Percentiles rank a stretch among this genome's conserved stretches.
These are phyloP conservation scores for Riparia riparia DNA, from an alignment of 2,113 vertebrate species.

Conservation along the genomic window DNA sequence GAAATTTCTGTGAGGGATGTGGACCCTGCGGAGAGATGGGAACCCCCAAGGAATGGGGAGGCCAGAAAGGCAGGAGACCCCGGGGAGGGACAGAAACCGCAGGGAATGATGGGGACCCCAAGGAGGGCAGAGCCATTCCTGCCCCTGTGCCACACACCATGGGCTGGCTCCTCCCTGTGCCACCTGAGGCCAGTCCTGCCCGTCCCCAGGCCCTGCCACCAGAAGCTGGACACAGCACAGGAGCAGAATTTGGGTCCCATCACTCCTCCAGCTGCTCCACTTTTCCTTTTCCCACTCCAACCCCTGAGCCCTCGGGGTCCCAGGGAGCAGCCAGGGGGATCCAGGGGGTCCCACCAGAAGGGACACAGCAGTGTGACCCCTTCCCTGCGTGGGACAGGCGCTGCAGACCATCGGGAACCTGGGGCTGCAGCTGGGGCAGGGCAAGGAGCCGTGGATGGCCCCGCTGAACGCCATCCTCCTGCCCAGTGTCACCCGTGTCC, in stretches of 20 bases:
- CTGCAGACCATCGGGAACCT: constrained; percentile 92
- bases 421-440: constrained; percentile 90
- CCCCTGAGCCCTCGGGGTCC: not conserved
- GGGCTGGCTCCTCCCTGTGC: not conserved
- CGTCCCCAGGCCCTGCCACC: not conserved
- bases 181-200: not conserved
- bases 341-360: not conserved
- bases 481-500: constrained; percentile 81
- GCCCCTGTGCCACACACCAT: not conserved
- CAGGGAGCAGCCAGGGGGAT: not conserved
- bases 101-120: not conserved
- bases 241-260: not conserved
- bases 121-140: not conserved
- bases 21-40: not conserved
- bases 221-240: fast-evolving
- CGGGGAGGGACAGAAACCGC: no score
- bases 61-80: not conserved
- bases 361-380: not conserved
- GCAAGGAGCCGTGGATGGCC: constrained; percentile 93
- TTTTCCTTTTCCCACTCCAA: not conserved
- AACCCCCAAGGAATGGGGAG: not conserved
- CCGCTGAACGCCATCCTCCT: constrained; percentile 88
- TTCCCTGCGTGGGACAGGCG: constrained; percentile 28
- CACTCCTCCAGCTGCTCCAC: not conserved
- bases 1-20: not conserved